Evolutionary conservation across 2,888 invertebrate species (phyloP), one percentile per base, ranked within the genome.

Genomic region (Corbicula japonica): DNA sequence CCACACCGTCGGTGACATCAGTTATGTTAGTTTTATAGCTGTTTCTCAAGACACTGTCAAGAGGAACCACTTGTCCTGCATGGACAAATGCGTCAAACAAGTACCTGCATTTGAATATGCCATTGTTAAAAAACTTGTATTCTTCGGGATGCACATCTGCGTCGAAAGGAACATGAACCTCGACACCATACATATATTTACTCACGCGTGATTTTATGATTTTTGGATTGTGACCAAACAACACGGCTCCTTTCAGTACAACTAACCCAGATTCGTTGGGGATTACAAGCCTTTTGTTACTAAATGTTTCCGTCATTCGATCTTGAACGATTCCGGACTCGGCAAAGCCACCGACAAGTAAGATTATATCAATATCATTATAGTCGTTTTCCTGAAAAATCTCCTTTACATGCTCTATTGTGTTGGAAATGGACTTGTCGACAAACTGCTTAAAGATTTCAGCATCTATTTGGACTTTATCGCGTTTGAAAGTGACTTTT

Each of bases 291-390:
- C 66, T 62, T 41, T 62, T 56, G 12, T 66, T 30, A n/a, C 41
- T 52, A 48, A 83, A 75, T 6, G 34, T 28, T 6, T 63, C 46
- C n/a, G 56, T 41, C 12, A 83, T 44, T 15, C 12, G 41, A 4
- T 76, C 46, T 48, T 76, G 76, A 15, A 83, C 56, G 6, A 77
- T 50, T 26, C 68, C 74, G 0, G 76, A 80, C n/a, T n/a, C 83
- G n/a, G 83, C 76, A 50, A 83, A 80, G 21, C 83, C 83, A 15
- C 83, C 83, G 21, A 83, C 81, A 56, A 82, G 52, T 30, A 81
- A 41, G 23, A 81, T 76, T 12, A 54, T 71, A n/a, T 56, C 58
- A 26, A 77, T 82, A n/a, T 54, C 58, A 44, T 32, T 34, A 26
- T 48, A 61, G 8, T 74, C 50, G 12, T 74, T 50, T 34, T 71